Percentiles rank a stretch among this genome's conserved stretches.
Conservation (phyloP, 2,797 vertebrate species). For the Sebastes itinus region DNA sequence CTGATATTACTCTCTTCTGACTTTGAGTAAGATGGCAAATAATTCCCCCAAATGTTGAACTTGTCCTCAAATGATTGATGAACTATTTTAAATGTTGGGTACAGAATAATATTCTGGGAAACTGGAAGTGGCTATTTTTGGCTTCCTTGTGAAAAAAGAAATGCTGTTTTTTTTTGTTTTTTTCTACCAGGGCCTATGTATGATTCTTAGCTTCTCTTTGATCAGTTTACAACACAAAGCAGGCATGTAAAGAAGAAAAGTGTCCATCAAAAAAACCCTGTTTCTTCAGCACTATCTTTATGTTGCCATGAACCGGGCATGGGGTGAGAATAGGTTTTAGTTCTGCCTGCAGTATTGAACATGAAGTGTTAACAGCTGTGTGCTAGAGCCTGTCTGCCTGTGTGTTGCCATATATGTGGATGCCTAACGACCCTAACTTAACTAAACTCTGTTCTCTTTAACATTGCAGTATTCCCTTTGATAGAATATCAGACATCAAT, state of each 20-base stretch:
- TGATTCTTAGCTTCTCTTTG: background rate
- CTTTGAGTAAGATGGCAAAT: background rate
- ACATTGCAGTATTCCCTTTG: conserved; percentile 96
- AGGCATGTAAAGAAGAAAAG: background rate
- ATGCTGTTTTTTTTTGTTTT: background rate
- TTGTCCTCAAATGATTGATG: background rate
- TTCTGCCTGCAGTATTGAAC: background rate
- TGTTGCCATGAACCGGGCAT: background rate
- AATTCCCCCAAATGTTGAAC: background rate
- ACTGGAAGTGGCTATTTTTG: background rate
- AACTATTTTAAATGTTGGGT: background rate
- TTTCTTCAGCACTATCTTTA: background rate
- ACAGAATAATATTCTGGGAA: background rate
- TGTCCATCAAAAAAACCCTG: background rate
- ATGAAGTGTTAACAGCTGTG: background rate
- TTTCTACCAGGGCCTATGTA: background rate
- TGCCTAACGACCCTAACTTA: conserved; percentile 63
- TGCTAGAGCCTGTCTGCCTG: background rate
- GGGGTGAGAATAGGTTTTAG: background rate
- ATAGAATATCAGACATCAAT: conserved; percentile 99
- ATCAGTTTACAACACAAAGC: background rate
- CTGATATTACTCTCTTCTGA: background rate
- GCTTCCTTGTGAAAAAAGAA: background rate
- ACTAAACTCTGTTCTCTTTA: conserved; percentile 82
- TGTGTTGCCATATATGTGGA: conserved; percentile 42